A percentile compares a stretch with the other conserved stretches of the same genome.
These are phyloP conservation scores for Myripristis murdjan DNA, from an alignment of 2,797 vertebrate species.

Conservation along the genomic window DNA sequence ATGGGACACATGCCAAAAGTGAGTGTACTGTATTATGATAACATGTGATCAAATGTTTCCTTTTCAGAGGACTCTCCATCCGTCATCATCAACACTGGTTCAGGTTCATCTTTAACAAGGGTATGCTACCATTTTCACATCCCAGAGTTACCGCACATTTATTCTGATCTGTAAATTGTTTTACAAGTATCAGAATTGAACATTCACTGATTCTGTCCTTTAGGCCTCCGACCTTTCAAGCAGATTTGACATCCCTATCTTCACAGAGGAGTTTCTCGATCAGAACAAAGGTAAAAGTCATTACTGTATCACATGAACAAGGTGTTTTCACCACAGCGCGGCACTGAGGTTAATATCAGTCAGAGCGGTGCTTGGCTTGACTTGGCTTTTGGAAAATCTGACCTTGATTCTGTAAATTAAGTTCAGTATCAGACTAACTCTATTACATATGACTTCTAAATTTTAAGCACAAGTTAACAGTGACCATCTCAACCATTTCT, in stretches of 20 bases:
- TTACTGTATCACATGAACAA: neutral
- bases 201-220: constrained; percentile 22
- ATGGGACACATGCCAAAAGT: neutral
- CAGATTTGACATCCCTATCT: constrained; percentile 96
- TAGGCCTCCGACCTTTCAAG: constrained; percentile 87
- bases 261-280: constrained; percentile 98
- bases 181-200: constrained; percentile 11
- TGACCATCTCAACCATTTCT: neutral
- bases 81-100: constrained; percentile 80
- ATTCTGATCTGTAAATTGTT: neutral
- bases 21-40: neutral
- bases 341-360: neutral
- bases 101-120: constrained; percentile 81
- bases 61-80: constrained; percentile 84
- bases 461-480: neutral
- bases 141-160: neutral
- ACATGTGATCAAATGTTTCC: constrained; percentile 16
- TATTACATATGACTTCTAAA: too few species aligned
- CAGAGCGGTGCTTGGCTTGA: neutral
- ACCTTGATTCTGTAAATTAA: neutral
- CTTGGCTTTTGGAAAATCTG: neutral
- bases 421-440: neutral
- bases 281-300: constrained; percentile 94
- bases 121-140: constrained; percentile 56
- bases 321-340: neutral